Base-by-base conservation (phyloP, 2,113 vertebrate genomes). In the Aix galericulata region DNA sequence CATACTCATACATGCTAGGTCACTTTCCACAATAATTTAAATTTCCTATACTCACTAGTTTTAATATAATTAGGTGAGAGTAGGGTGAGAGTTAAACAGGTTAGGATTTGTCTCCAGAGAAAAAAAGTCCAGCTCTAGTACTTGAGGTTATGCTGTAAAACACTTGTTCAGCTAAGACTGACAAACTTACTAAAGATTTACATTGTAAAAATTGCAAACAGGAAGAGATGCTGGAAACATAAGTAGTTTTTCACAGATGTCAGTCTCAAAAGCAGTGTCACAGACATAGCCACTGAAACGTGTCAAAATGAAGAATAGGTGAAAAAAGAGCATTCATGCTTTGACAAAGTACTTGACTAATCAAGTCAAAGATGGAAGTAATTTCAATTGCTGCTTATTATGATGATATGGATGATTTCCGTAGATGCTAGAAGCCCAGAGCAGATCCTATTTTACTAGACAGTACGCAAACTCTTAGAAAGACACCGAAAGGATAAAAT, bases 221-320 rank as follows among this genome's bases (percentile, higher is more conserved):
- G 40, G 29, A 75, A 84, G 26, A 62, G 27, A 59, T 74, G 48
- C 23, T 93, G 38, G 68, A 86, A 90, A 66, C 31, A 82, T 20
- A 80, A 72, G 25, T 40, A 68, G 44, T 66, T 94, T 92, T 78
- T 82, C 84, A 82, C 34, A 89, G 48, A 78, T 75, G 58, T 89
- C 91, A 89, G 21, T 95, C 63, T 94, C 44, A 73, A 79, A 81
- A 91, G 62, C 34, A 34, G 6, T 5, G 48, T 69, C 85, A 32
- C 67, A 89, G 67, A 89, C 77, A 71, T 17, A 87, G 71, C 6
- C 63, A 36, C 31, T 21, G 58, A 83, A 81, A 74, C 13, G 4
- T 56, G 52, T 78, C 73, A 84, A 40, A 92, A 56, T 52, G 34
- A 96, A 74, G 59, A 95, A 74, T 22, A 88, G 29, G 73, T 95